Base-by-base conservation (phyloP, 2,113 vertebrate genomes). In the Delphinapterus leucas region DNA sequence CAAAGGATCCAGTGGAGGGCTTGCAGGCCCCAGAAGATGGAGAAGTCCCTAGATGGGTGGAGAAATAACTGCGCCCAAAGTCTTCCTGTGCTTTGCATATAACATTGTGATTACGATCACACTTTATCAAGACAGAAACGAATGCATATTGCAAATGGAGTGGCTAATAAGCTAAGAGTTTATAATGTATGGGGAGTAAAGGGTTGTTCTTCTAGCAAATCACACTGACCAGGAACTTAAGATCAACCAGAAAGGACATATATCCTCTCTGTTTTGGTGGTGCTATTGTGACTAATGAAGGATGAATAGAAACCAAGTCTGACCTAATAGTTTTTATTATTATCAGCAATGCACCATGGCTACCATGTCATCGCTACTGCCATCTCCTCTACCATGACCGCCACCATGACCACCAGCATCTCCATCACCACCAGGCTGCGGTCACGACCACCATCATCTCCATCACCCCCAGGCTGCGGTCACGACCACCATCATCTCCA, bases 281-380 rank as follows among this genome's bases (percentile, higher is more conserved):
- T 5, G 58, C 36, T 28, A 10, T 0, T 25, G 68, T 58, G 61
- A 71, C 23, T 31, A 23, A 36, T 21, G 26, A 65, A 38, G 31
- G 28, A 33, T 25, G 7, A 23, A 31, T 0, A 44, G 92, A 55
- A 47, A 33, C 71, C 1, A 17, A 3, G 36, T 58, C 53, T 65
- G 61, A 63, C 14, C 18, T 33, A 31, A 38, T 18, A 28, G 13
- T 8, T 2, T 33, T 23, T 6, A 23, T 2, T 2, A 25, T 1
- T 14, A 0, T 3, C 71, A 11, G 49, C 1, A 18, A 9, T 8
- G 38, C 53, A 23, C 47, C 31, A 23, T 0, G 3, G 1, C 23
- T 5, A 4, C 70, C 6, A n/a, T 1, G 2, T 14, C 38, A 3
- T 10, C 0, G 12, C 1, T 21, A n/a, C 25, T 20, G 9, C 58